Evolutionary conservation across 2,888 invertebrate genomes (phyloP), one percentile per base, ranked within the genome.

Genomic region (Rhagium mordax): DNA sequence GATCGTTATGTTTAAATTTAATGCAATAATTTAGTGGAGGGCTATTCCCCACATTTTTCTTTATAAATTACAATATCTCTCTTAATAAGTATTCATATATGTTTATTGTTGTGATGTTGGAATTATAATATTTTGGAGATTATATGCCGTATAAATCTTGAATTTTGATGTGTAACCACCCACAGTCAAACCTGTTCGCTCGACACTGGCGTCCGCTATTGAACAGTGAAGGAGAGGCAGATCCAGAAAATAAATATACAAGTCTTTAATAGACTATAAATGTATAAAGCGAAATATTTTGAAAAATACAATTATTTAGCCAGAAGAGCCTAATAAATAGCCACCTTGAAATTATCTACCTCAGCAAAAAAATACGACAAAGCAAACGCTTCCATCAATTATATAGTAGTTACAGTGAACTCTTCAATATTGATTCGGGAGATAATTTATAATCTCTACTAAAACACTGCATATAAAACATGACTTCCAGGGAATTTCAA

Each of bases 111-210:
- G 70, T 74, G 64, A 75, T 72, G 74, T 66, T 68, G 75, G 68
- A 69, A 75, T 78, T 74, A 75, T 74, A 78, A 78, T 79, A 77
- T 79, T 78, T 75, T 62, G 77, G 75, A 74, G 77, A 77, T 77
- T 78, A 77, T 64, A 67, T 70, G 74, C 65, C 65, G 69, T 74
- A 76, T 79, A 79, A 79, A 75, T 77, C 76, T 76, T 73, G 69
- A 74, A 77, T 79, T 77, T 71, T 79, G 77, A 79, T 79, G 76
- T 59, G 74, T 65, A 70, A 72, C 79, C 79, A 77, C 79, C 79
- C 79, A 79, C 79, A 69, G 77, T 70, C 59, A 62, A 77, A 76
- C 77, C 79, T 77, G 77, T 79, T 79, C 70, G 41, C 13, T 29
- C 27, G 24, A 49, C 41, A 49, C 18, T 21, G 61, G 48, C 48